Percentiles rank a stretch among this genome's conserved stretches.
These are phyloP conservation scores for Astyanax mexicanus DNA, from an alignment of 2,797 vertebrate species.

Conservation along the genomic window DNA sequence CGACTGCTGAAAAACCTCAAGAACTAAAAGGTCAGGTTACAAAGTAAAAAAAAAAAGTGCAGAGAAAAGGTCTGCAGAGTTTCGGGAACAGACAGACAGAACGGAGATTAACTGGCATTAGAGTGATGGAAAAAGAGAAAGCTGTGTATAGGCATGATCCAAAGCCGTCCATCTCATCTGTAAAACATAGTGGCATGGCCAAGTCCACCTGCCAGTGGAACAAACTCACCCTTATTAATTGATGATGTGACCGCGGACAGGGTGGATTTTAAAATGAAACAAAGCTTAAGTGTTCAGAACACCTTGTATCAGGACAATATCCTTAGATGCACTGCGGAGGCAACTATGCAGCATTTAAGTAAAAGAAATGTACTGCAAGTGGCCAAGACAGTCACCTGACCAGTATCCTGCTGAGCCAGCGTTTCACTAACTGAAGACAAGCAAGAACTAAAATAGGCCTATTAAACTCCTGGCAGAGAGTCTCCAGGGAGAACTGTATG, in stretches of 20 bases:
- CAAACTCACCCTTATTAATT: neutral
- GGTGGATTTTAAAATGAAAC: neutral
- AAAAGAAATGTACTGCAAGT: neutral
- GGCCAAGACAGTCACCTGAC: neutral
- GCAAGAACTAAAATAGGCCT: neutral
- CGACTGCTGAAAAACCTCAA: neutral
- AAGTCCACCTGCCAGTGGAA: neutral
- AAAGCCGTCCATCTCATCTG: neutral
- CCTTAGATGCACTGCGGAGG: neutral
- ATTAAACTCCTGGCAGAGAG: neutral
- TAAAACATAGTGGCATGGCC: neutral
- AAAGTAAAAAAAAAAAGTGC: neutral
- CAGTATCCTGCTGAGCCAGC: neutral
- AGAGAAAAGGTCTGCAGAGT: neutral
- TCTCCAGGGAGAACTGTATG: neutral
- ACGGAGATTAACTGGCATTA: neutral
- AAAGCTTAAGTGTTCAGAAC: neutral
- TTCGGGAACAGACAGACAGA: neutral
- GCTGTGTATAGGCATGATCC: neutral
- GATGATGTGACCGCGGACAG: neutral
- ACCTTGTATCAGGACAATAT: neutral
- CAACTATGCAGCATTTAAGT: no score
- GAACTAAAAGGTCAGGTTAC: neutral
- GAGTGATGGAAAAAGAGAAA: neutral
- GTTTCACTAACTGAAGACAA: neutral